Conservation (phyloP, 2,888 invertebrate genomes). For the Diloba caeruleocephala region DNA sequence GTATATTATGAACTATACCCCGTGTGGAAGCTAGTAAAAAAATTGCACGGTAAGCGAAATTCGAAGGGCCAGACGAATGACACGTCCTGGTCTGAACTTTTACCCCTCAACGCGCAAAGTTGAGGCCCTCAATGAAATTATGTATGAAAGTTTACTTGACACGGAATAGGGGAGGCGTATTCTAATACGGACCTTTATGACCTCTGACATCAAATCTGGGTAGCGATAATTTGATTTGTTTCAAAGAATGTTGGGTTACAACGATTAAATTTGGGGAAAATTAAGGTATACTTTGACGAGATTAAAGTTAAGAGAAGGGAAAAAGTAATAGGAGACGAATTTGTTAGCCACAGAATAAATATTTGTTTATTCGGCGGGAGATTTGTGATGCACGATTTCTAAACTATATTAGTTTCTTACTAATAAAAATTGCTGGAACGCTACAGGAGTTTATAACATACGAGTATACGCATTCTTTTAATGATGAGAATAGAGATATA, state of each 20-base stretch:
- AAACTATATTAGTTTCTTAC: too few species aligned
- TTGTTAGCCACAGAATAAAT: not conserved
- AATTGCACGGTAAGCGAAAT: conserved; percentile 31
- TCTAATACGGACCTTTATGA: conserved; percentile 29
- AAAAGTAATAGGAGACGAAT: not conserved
- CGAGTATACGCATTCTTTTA: too few species aligned
- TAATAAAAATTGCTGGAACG: too few species aligned
- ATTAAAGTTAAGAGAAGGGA: not conserved
- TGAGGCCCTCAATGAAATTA: conserved; percentile 31
- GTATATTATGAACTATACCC: conserved; percentile 35
- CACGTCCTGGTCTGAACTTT: conserved; percentile 29
- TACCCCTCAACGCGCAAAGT: conserved; percentile 30
- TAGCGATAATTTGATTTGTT: conserved; percentile 42
- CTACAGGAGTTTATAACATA: too few species aligned
- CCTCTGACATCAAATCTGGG: conserved; percentile 20
- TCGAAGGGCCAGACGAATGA: conserved; percentile 15
- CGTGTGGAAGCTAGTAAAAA: conserved; percentile 15
- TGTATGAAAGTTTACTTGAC: conserved; percentile 43
- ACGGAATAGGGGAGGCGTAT: conserved; percentile 24
- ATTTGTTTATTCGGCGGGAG: too few species aligned
- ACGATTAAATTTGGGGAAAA: conserved; percentile 28
- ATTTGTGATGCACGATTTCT: too few species aligned
- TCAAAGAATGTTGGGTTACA: conserved; percentile 24
- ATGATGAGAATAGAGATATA: too few species aligned
- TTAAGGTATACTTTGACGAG: conserved; percentile 1